These are phyloP conservation scores for Thera obeliscata DNA, from an alignment of 2,888 invertebrate genomes.

Conservation along the genomic window DNA sequence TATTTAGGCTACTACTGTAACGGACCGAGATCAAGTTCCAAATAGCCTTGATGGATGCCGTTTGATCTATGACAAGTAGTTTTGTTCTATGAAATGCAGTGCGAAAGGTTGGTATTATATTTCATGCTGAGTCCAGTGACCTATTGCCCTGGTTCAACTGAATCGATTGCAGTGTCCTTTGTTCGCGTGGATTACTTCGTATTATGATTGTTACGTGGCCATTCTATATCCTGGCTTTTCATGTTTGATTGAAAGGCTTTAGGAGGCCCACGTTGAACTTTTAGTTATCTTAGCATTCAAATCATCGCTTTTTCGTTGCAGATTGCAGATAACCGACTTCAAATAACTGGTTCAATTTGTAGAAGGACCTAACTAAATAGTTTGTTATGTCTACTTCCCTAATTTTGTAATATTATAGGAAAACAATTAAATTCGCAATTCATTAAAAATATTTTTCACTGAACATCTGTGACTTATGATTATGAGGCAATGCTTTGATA, in stretches of 20 bases:
- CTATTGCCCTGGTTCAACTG: conserved; percentile 62
- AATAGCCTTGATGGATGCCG: conserved; percentile 46
- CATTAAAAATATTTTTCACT: too few relatives aligned
- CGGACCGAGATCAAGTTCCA: conserved; percentile 48
- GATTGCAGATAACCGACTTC: too few relatives aligned
- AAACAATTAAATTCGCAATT: too few relatives aligned
- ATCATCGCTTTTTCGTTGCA: too few relatives aligned
- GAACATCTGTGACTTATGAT: too few relatives aligned
- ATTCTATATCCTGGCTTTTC: conserved; percentile 11
- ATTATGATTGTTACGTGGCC: conserved; percentile 18
- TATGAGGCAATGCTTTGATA: too few relatives aligned
- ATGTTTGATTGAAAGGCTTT: neutral
- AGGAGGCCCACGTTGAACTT: neutral
- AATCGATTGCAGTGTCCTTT: conserved; percentile 66
- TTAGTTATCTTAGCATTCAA: too few relatives aligned
- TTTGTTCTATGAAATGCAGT: conserved; percentile 22
- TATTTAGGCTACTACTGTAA: conserved; percentile 45
- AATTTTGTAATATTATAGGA: too few relatives aligned
- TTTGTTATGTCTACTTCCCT: too few relatives aligned
- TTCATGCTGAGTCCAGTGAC: conserved; percentile 51
- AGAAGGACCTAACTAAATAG: too few relatives aligned
- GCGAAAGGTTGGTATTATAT: conserved; percentile 35
- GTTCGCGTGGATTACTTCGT: conserved; percentile 30
- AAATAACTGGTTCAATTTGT: too few relatives aligned
- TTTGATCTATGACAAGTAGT: conserved; percentile 26